phyloP scores from a whole-genome alignment of 1,140 invertebrate species.

The Atta colombica region DNA sequence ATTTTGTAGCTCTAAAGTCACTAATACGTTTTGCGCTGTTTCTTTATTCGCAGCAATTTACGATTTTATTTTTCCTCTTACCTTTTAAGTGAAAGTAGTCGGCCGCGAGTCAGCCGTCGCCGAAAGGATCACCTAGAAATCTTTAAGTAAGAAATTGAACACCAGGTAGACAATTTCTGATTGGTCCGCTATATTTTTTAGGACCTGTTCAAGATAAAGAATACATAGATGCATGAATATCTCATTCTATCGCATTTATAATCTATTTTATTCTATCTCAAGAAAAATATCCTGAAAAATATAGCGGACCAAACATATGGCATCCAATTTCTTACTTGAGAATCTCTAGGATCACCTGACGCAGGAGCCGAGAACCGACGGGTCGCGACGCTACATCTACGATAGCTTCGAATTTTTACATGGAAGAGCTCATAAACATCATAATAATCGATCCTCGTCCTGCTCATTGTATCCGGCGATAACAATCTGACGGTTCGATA shows the following conservation, averaged over 20 bases:
- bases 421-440: constrained; percentile 34
- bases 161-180: too few relatives aligned
- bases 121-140: background rate
- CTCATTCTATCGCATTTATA: too few relatives aligned
- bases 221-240: too few relatives aligned
- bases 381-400: background rate
- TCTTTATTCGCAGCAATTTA: constrained; percentile 15
- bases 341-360: too few relatives aligned
- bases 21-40: background rate
- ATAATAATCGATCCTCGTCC: constrained; percentile 44
- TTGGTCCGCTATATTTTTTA: too few relatives aligned
- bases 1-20: background rate
- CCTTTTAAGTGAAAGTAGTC: constrained; percentile 36
- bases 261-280: too few relatives aligned
- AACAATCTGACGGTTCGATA: background rate
- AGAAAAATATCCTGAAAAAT: too few relatives aligned
- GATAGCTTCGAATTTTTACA: background rate
- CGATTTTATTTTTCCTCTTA: background rate
- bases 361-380: background rate
- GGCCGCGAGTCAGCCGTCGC: constrained; percentile 19
- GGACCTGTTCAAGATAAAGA: too few relatives aligned
- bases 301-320: too few relatives aligned
- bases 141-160: too few relatives aligned
- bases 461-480: constrained; percentile 17
- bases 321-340: too few relatives aligned